Conservation (phyloP, 2,113 vertebrate species). For the Cricetomys ansorgei region DNA sequence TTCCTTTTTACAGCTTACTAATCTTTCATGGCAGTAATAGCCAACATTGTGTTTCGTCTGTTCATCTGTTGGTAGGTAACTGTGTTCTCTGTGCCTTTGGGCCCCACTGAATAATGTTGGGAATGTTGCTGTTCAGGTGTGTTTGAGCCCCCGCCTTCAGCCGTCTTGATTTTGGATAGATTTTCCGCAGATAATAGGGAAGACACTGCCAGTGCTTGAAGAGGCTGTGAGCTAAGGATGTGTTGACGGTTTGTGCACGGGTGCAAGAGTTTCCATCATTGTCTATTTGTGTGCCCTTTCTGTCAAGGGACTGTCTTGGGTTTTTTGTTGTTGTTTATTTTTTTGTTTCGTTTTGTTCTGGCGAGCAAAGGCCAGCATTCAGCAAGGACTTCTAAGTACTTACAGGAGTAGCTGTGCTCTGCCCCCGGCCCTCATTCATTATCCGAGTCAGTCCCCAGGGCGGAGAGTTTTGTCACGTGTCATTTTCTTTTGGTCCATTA, state of each 20-base stretch:
- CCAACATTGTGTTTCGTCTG: background rate
- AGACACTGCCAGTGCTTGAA: background rate
- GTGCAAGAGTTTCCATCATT: background rate
- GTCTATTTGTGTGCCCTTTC: background rate
- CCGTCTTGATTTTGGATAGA: background rate
- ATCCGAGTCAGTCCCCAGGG: background rate
- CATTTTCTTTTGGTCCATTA: slow-evolving; percentile 25
- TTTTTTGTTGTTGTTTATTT: background rate
- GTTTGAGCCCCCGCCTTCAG: background rate
- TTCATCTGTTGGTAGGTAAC: fast-evolving
- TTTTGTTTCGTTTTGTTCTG: background rate
- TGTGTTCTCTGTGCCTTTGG: background rate
- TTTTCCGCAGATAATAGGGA: background rate
- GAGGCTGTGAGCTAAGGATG: background rate
- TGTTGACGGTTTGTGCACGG: background rate
- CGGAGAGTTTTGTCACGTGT: background rate
- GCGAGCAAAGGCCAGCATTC: background rate
- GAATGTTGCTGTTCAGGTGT: background rate
- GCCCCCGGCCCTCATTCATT: background rate
- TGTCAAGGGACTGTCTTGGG: background rate
- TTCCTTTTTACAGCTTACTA: background rate
- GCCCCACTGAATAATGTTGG: background rate
- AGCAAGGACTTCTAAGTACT: background rate
- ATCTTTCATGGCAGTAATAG: background rate
- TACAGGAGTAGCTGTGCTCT: background rate